Evolutionary conservation across 1,140 invertebrate species (phyloP), one percentile per base, ranked within the genome.

Genomic region (Zaprionus lachaisei): DNA sequence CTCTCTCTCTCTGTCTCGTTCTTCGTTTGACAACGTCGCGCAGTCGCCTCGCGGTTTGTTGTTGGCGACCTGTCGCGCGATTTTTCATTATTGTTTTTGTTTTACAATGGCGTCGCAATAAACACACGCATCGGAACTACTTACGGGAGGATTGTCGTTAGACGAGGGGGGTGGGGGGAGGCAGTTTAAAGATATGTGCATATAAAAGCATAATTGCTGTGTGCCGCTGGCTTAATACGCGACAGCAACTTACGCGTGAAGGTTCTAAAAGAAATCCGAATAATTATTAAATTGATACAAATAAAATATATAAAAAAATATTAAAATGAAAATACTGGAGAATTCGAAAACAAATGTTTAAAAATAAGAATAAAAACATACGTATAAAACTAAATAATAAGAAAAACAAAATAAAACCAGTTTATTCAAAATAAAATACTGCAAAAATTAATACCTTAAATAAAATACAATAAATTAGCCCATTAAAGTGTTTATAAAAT

Each of bases 151-250:
- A n/a, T n/a, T n/a, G 38, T n/a, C 15, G 38, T 41, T n/a, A 44
- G 2, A 7, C 0, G 5, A 41, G 2, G 41, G 41, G 38, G 65
- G 28, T 28, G 5, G 55, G 17, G 60, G 31, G 61, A 51, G 20
- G 31, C 51, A 70, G 74, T 73, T 64, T 47, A 68, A 62, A 60
- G 44, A 72, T 58, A 77, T 63, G 55, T 67, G 70, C 70, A 80
- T 87, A 87, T 87, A 87, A 87, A 87, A 87, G 84, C 84, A 84
- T 89, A 89, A 87, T 81, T 89, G 78, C 68, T 74, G 64, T 67
- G 58, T 63, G 79, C 78, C 85, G 72, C 70, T 66, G 72, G 74
- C 79, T 89, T 79, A 89, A 89, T 89, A 68, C 75, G 81, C 75
- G 77, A 44, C 78, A 75, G 79, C 78, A 89, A 90, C 79, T 72